Evolutionary conservation across 2,888 invertebrate species (phyloP).

Genomic region (Orthosia gracilis): DNA sequence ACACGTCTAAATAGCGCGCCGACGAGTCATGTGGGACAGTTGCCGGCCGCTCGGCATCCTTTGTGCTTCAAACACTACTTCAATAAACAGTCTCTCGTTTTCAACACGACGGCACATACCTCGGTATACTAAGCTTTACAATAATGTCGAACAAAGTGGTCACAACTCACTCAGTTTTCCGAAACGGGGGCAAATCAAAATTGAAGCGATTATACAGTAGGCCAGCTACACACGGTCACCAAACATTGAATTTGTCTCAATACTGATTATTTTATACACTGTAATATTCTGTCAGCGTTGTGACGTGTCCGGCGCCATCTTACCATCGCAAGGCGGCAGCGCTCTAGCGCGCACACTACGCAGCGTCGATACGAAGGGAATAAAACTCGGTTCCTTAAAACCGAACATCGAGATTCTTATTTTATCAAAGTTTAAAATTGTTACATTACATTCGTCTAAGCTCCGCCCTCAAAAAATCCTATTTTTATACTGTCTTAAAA

Average conservation of each 20-base stretch:
- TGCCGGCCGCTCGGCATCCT: slow-evolving; percentile 60
- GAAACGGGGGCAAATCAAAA: slow-evolving; percentile 59
- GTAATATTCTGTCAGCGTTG: slow-evolving; percentile 52
- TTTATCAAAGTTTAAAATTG: slow-evolving; percentile 46
- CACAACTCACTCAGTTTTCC: slow-evolving; percentile 58
- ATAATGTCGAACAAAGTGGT: slow-evolving; percentile 62
- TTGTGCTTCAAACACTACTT: slow-evolving; percentile 79
- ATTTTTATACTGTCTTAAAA: slow-evolving; percentile 50
- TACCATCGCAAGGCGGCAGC: slow-evolving; percentile 58
- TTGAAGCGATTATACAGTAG: slow-evolving; percentile 72
- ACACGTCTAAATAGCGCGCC: slow-evolving; percentile 62
- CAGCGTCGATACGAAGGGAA: slow-evolving; percentile 56
- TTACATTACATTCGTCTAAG: slow-evolving; percentile 37
- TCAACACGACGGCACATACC: slow-evolving; percentile 69
- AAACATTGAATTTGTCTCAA: slow-evolving; percentile 67
- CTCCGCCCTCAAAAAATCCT: slow-evolving; percentile 39
- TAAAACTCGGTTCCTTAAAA: slow-evolving; percentile 46
- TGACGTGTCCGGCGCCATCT: slow-evolving; percentile 48
- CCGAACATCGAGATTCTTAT: slow-evolving; percentile 60
- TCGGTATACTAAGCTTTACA: slow-evolving; percentile 70
- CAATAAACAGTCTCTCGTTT: slow-evolving; percentile 81
- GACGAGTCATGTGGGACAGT: slow-evolving; percentile 48
- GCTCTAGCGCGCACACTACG: too few relatives aligned
- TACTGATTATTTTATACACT: slow-evolving; percentile 69
- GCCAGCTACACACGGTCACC: slow-evolving; percentile 74